These are phyloP conservation scores for Abrostola triplasia DNA, from an alignment of 2,888 invertebrate species.

Conservation along the genomic window DNA sequence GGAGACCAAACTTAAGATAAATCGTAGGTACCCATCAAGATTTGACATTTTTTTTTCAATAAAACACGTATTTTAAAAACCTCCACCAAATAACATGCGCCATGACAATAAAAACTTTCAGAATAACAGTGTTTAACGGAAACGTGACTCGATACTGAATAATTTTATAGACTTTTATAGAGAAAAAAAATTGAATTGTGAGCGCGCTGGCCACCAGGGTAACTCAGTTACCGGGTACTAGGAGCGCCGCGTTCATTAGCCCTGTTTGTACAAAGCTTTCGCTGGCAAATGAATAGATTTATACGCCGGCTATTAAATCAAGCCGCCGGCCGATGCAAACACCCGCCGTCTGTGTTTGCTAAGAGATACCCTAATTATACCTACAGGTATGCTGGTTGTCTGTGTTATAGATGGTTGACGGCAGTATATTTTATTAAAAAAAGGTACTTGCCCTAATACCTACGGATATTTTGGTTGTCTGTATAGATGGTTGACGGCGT, in stretches of 20 bases:
- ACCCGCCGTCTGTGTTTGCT: slow-evolving; percentile 67
- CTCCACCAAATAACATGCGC: slow-evolving; percentile 2
- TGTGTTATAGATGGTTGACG: background rate
- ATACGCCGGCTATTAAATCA: slow-evolving; percentile 74
- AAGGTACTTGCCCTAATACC: no score
- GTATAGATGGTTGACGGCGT: no score
- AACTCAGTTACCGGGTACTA: slow-evolving; percentile 71
- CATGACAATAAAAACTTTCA: slow-evolving; percentile 17
- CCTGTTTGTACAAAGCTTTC: slow-evolving; percentile 77
- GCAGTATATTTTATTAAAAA: no score
- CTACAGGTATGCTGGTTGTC: background rate
- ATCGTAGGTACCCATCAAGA: no score
- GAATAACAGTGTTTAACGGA: slow-evolving; percentile 38
- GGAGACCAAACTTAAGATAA: no score
- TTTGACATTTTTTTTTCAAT: no score
- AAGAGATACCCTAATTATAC: slow-evolving; percentile 45
- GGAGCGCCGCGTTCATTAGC: slow-evolving; percentile 74
- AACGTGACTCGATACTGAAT: slow-evolving; percentile 17
- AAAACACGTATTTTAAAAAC: background rate
- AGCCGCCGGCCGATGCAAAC: slow-evolving; percentile 59
- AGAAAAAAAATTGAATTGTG: slow-evolving; percentile 63
- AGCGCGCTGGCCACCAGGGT: slow-evolving; percentile 68
- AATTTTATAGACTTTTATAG: slow-evolving; percentile 17
- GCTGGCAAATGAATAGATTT: slow-evolving; percentile 73
- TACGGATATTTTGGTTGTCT: no score